Evolutionary conservation across 2,888 invertebrate species (phyloP), one percentile per base, ranked within the genome.

Genomic region (Belgica antarctica): DNA sequence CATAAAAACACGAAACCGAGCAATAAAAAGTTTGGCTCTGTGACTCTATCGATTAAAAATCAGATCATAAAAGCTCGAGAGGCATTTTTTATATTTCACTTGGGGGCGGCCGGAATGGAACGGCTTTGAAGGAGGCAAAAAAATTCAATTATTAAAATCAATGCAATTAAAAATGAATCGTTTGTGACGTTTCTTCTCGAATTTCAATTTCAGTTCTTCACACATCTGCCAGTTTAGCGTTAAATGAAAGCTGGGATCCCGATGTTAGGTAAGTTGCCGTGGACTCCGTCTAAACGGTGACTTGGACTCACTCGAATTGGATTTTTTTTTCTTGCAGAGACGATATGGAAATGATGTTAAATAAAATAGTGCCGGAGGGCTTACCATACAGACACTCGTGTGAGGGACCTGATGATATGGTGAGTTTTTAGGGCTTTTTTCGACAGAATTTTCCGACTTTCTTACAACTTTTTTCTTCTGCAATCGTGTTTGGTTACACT

Each of bases 301-400:
- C 15, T 17, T 5, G 15, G 22, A 2, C 57, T 19, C 15, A n/a
- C 2, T 4, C 57, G 15, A 57, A 57, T 10, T 57, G 22, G 15
- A 31, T 7, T 41, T 4, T n/a, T n/a, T 41, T n/a, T 2, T 41
- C 41, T 78, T 78, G 72, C 75, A 87, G 95, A 82, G 94, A 94
- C 80, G 97, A 97, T 81, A 96, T 96, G 94, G 96, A 97, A 84
- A 96, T 96, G 94, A 95, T 97, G 94, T 86, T 97, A 82, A 96
- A 96, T 83, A 95, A 94, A 87, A 92, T 97, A 82, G 94, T 97
- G 82, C 96, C 96, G 80, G 96, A 97, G 87, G 94, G 92, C 77
- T 86, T 94, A 82, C 92, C 92, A 76, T 97, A 96, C 82, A 88
- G 93, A 82, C 97, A 97, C 83, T 93, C 94, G 73, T 95, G 95